These are phyloP conservation scores for Mesoligia furuncula DNA, from an alignment of 2,888 invertebrate species.

Conservation along the genomic window DNA sequence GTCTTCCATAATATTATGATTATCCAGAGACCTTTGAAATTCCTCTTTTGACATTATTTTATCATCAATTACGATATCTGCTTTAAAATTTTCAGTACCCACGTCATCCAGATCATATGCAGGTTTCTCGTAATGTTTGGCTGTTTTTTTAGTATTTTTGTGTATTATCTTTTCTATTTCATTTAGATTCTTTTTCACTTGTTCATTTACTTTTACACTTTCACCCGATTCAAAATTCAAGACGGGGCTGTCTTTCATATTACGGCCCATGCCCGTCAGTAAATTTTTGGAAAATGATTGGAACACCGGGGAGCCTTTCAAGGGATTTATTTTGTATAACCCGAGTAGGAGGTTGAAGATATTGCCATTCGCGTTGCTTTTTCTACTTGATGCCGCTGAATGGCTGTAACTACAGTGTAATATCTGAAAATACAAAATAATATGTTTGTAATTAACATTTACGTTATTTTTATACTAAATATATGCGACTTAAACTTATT, in stretches of 20 bases:
- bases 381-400: slow-evolving; percentile 5
- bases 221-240: slow-evolving; percentile 78
- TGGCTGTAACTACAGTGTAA: slow-evolving; percentile 8
- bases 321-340: slow-evolving; percentile 82
- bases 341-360: slow-evolving; percentile 79
- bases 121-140: slow-evolving; percentile 42
- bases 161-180: slow-evolving; percentile 73
- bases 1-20: slow-evolving; percentile 19
- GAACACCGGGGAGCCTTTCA: slow-evolving; percentile 78
- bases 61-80: slow-evolving; percentile 51
- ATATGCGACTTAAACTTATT: neutral
- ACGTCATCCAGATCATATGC: slow-evolving; percentile 64
- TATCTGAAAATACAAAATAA: slow-evolving; percentile 46
- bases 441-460: neutral
- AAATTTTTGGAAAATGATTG: slow-evolving; percentile 76
- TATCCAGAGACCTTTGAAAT: neutral
- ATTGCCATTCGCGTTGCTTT: slow-evolving; percentile 60
- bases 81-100: slow-evolving; percentile 67
- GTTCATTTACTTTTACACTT: slow-evolving; percentile 70
- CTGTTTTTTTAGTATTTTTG: slow-evolving; percentile 40
- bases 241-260: slow-evolving; percentile 40
- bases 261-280: slow-evolving; percentile 61
- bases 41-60: slow-evolving; percentile 29
- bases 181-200: slow-evolving; percentile 69
- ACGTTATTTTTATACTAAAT: neutral